These are phyloP conservation scores for Poecilia picta DNA, from an alignment of 2,797 vertebrate species.

Conservation along the genomic window DNA sequence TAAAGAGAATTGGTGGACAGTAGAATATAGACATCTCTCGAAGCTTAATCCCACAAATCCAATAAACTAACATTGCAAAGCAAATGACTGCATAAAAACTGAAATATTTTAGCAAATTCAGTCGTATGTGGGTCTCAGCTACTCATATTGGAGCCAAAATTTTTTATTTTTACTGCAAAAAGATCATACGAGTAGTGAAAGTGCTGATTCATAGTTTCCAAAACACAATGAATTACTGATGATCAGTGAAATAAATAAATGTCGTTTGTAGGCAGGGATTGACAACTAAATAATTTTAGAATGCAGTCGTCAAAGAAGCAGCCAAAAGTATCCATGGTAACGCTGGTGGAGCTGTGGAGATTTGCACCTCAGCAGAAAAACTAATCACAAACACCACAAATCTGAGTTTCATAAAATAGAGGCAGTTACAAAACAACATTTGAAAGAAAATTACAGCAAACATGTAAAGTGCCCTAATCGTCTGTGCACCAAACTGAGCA, in stretches of 20 bases:
- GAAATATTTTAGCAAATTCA: background rate
- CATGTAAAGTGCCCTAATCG: background rate
- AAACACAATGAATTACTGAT: background rate
- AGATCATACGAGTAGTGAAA: background rate
- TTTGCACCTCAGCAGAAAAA: background rate
- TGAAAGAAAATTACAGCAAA: background rate
- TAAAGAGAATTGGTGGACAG: background rate
- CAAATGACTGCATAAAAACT: background rate
- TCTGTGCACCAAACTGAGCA: background rate
- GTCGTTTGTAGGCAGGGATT: background rate
- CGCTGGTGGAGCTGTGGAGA: background rate
- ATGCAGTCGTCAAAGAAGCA: background rate
- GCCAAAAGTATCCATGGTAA: background rate
- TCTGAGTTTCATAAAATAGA: background rate
- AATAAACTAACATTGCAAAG: background rate
- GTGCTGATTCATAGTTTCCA: background rate
- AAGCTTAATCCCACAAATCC: background rate
- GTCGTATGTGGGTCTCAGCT: background rate
- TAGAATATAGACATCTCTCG: background rate
- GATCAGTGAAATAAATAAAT: background rate
- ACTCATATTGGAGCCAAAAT: background rate
- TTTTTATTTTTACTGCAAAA: background rate
- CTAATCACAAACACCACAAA: background rate
- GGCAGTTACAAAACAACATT: background rate
- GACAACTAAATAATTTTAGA: background rate